A percentile compares a stretch with the other conserved stretches of the same genome.
These are phyloP conservation scores for Empidonax alnorum DNA, from an alignment of 2,113 vertebrate genomes.

Conservation along the genomic window DNA sequence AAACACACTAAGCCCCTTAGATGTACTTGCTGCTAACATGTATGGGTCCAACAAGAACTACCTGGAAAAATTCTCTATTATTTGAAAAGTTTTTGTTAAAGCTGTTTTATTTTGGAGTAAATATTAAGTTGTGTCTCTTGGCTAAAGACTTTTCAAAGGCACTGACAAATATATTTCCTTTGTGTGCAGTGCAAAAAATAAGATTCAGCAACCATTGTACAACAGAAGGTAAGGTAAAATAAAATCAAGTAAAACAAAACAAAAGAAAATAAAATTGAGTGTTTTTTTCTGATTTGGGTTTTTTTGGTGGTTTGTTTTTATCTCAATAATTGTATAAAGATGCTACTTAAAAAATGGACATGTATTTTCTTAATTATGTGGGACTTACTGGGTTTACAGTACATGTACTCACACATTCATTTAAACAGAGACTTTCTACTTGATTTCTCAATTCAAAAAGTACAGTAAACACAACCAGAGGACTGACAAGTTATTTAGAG, in stretches of 20 bases:
- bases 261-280: neutral
- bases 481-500: neutral
- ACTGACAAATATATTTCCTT: neutral
- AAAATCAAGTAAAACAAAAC: neutral
- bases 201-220: neutral
- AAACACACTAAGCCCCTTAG: neutral
- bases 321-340: neutral
- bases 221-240: neutral
- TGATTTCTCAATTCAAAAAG: neutral
- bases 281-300: neutral
- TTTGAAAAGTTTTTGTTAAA: neutral
- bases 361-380: neutral
- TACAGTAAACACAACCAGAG: neutral
- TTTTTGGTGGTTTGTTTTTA: neutral
- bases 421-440: neutral
- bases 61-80: neutral
- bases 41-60: neutral
- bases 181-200: neutral
- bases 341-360: neutral
- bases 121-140: neutral
- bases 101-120: neutral
- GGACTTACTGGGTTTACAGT: neutral
- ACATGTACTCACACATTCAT: neutral
- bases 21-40: neutral
- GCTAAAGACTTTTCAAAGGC: neutral